Conservation (phyloP, 2,797 vertebrate genomes). For the Cirrhinus mrigala region DNA sequence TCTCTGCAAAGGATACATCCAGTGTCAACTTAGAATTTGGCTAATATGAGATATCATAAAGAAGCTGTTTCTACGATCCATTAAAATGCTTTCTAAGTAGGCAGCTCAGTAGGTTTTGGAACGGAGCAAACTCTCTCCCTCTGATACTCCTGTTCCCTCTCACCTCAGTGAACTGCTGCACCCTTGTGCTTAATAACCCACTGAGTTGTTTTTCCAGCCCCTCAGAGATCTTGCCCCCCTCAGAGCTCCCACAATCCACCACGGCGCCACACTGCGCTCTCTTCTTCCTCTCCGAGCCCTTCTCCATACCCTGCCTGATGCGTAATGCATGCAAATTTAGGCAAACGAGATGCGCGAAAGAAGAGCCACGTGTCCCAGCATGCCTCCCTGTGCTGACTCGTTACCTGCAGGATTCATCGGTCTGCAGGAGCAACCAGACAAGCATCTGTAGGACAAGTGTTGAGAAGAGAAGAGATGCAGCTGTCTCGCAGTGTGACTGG, state of each 20-base stretch:
- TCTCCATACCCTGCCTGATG: constrained; percentile 49
- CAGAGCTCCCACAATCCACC: constrained; percentile 44
- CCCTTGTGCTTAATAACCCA: constrained; percentile 33
- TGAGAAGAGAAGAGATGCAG: constrained; percentile 47
- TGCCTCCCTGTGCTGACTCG: constrained; percentile 73
- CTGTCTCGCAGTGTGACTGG: constrained; percentile 45
- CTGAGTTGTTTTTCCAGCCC: constrained; percentile 55
- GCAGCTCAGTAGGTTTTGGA: not conserved
- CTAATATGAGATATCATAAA: not conserved
- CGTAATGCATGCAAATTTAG: constrained; percentile 81
- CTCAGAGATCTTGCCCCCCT: constrained; percentile 45
- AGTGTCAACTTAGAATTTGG: not conserved
- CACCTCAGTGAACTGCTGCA: constrained; percentile 35
- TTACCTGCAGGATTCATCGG: constrained; percentile 70
- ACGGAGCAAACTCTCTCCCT: not conserved
- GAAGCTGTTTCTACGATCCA: not conserved
- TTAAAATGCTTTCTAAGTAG: not conserved
- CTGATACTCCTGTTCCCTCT: constrained; percentile 10
- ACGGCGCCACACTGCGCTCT: constrained; percentile 26
- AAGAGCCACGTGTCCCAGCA: constrained; percentile 73
- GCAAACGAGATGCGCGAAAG: constrained; percentile 77
- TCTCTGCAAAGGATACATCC: not conserved
- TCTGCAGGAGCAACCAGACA: constrained; percentile 61
- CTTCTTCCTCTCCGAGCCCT: constrained; percentile 39
- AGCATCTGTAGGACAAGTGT: constrained; percentile 56